Conservation (phyloP, 2,888 invertebrate species). For the Cataglyphis livida region DNA sequence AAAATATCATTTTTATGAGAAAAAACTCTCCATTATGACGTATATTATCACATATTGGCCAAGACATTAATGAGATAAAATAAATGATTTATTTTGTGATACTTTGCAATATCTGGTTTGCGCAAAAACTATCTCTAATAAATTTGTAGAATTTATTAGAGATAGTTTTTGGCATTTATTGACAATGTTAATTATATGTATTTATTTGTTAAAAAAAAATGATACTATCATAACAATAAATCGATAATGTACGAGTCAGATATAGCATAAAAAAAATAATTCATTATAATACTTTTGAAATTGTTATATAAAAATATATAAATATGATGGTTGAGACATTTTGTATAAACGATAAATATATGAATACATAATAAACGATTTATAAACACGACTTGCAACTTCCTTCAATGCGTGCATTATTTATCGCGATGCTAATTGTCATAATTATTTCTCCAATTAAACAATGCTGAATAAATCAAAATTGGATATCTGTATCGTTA, state of each 20-base stretch:
- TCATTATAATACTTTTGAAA: constrained; percentile 4
- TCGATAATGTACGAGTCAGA: background rate
- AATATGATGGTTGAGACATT: background rate
- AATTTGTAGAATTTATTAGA: constrained; percentile 12
- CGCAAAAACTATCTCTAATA: background rate
- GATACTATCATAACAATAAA: background rate
- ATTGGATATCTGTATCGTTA: constrained; percentile 1
- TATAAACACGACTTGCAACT: background rate
- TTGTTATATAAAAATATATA: background rate
- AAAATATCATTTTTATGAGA: constrained; percentile 10
- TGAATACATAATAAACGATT: background rate
- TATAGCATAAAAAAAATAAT: background rate
- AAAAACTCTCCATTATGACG: background rate
- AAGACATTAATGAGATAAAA: background rate
- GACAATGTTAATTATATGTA: constrained; percentile 4
- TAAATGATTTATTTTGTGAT: constrained; percentile 1
- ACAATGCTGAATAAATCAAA: constrained; percentile 34
- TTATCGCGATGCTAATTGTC: constrained; percentile 25
- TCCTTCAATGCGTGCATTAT: constrained; percentile 32
- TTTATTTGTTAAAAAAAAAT: background rate
- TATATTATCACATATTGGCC: background rate
- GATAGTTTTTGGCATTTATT: constrained; percentile 14
- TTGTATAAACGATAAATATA: constrained; percentile 15
- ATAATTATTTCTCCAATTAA: constrained; percentile 43
- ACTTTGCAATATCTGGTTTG: background rate